Conservation (phyloP, 2,797 vertebrate species). For the Prunella strophiata region DNA sequence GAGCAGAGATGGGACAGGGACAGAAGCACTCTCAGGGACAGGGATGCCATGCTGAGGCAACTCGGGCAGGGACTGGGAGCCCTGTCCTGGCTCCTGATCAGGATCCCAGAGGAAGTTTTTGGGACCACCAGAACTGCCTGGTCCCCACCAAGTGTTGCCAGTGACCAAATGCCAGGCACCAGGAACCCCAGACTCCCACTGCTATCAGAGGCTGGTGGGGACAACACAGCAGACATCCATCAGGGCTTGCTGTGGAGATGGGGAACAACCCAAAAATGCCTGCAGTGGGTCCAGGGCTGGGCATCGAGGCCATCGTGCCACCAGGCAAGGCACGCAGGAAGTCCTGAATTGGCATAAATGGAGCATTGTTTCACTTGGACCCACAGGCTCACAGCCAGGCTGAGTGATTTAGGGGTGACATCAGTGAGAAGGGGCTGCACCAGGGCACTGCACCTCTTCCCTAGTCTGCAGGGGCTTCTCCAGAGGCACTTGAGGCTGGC, state of each 20-base stretch:
- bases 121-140: too few species aligned
- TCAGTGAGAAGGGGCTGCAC: background rate
- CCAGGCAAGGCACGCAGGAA: fast-evolving
- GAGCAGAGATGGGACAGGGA: background rate
- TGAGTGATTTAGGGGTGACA: too few species aligned
- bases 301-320: fast-evolving
- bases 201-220: background rate
- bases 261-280: too few species aligned
- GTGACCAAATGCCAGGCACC: background rate
- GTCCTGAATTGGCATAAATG: fast-evolving
- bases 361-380: fast-evolving
- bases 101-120: background rate
- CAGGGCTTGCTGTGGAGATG: background rate
- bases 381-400: background rate
- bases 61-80: background rate
- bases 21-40: too few species aligned
- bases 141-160: background rate
- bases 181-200: background rate
- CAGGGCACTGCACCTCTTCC: fast-evolving
- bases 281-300: background rate
- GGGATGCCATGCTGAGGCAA: fast-evolving
- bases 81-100: background rate
- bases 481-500: background rate
- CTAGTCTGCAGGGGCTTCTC: background rate
- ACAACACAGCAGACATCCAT: background rate